Evolutionary conservation across 2,888 invertebrate genomes (phyloP).

Genomic region (Himalopsyche kuldschensis): DNA sequence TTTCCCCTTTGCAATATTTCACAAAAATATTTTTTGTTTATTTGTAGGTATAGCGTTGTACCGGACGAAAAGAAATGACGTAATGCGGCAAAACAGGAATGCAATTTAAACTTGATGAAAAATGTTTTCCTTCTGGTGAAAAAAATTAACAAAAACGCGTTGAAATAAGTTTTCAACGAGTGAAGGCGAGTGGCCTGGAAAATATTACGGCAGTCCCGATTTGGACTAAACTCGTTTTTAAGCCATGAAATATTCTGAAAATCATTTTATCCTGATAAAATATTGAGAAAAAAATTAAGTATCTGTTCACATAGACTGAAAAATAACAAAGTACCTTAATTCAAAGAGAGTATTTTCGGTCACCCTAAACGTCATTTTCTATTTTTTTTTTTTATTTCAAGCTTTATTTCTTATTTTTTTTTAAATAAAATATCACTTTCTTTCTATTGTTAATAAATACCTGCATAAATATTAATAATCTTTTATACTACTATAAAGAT

Average conservation of each 20-base stretch:
- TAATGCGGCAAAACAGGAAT: constrained; percentile 38
- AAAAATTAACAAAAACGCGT: constrained; percentile 29
- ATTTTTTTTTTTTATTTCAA: no score
- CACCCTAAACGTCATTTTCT: no score
- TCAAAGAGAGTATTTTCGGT: no score
- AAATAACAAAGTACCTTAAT: no score
- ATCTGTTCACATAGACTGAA: no score
- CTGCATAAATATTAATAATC: no score
- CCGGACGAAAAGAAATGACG: constrained; percentile 29
- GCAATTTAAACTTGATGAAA: constrained; percentile 41
- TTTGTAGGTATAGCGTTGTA: constrained; percentile 2
- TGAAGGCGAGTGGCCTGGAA: constrained; percentile 26
- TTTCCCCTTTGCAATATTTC: constrained; percentile 19
- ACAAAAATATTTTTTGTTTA: constrained; percentile 2
- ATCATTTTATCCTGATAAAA: neutral
- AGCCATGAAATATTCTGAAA: constrained; percentile 27
- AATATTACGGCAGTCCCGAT: constrained; percentile 31
- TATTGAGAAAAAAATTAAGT: no score
- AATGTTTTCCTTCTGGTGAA: constrained; percentile 35
- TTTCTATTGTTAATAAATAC: no score
- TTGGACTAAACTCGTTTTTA: constrained; percentile 24
- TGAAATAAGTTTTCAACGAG: constrained; percentile 29
- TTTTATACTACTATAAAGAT: no score
- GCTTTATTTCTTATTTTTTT: no score
- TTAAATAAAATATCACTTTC: no score